Evolutionary conservation across 2,888 invertebrate genomes (phyloP), one percentile per base, ranked within the genome.

Genomic region (Diaphora mendica): DNA sequence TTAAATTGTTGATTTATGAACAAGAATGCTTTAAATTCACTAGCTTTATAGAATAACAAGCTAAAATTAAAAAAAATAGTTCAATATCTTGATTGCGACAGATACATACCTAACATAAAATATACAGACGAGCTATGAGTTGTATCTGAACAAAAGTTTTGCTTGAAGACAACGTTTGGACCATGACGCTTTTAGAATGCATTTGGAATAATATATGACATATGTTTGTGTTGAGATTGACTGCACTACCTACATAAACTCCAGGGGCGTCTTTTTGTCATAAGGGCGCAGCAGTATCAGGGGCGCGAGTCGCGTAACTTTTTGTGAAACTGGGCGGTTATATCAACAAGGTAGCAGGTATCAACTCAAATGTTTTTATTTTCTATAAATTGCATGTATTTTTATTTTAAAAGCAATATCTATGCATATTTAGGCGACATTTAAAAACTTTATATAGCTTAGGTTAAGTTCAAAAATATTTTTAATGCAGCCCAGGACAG

Each of bases 1-100:
- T 93, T 93, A 94, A 92, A 92, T 87, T 91, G 90, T 89, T 93
- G 93, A 93, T 93, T 93, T 93, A 93, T 93, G 91, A 84, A 90
- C 90, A 89, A 87, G 86, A 86, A 83, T 80, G 86, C 79, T 83
- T 80, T 88, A 55, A 87, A 91, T 82, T 89, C 89, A 91, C 79
- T 84, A 81, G 79, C 77, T 81, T 76, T 35, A 59, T 72, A 73
- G 8, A 62, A 62, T 62, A 62, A 62, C 59, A 59, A 30, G 59
- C 13, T 59, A 11, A 59, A 26, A 26, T 59, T 59, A 30, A 59
- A 59, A 33, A 55, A 59, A 59, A 26, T 30, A 30, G 3, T 13
- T 59, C 0, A 59, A 59, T 59, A 13, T 26, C n/a, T 59, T 59
- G n/a, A n/a, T 55, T n/a, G 26, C 1, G 3, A 13, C 13, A 59